These are phyloP conservation scores for Chrysaora quinquecirrha DNA, from an alignment of 30 jellyfish, hydroid and myxozoan species.

Conservation along the genomic window DNA sequence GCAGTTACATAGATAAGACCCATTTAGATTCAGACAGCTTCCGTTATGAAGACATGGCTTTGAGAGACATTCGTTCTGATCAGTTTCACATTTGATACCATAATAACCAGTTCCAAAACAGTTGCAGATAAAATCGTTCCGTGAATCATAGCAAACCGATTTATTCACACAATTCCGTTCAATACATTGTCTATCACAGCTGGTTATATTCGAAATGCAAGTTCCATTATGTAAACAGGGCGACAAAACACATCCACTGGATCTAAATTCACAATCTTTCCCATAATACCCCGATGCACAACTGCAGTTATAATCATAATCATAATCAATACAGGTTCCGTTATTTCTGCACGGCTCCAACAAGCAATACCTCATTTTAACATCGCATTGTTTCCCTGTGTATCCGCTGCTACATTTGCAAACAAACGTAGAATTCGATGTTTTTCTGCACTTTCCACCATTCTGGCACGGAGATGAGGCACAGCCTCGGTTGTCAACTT, in stretches of 20 bases:
- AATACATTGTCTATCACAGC: conserved; percentile 18
- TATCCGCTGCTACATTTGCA: conserved; percentile 35
- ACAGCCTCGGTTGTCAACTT: conserved; percentile 59
- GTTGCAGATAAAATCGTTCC: conserved; percentile 23
- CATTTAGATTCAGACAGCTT: conserved; percentile 18
- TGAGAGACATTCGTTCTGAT: conserved; percentile 30
- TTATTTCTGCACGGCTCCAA: conserved; percentile 51
- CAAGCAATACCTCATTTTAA: conserved; percentile 8
- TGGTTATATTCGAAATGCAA: conserved; percentile 12
- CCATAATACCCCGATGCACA: conserved; percentile 3
- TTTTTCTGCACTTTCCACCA: conserved; percentile 42
- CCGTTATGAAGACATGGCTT: conserved; percentile 35
- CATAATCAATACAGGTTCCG: conserved; percentile 42
- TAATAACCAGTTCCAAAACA: conserved; percentile 59
- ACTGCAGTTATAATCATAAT: background rate
- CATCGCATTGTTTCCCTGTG: conserved; percentile 57
- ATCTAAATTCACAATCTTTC: conserved; percentile 7
- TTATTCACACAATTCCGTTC: conserved; percentile 33
- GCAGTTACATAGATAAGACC: conserved; percentile 27
- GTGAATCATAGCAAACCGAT: conserved; percentile 29
- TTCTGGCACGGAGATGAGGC: conserved; percentile 60
- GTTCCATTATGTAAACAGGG: conserved; percentile 16
- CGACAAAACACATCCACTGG: background rate
- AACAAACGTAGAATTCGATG: conserved; percentile 8
- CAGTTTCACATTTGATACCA: conserved; percentile 18